A percentile compares a stretch with the other conserved stretches of the same genome.
Evolutionary conservation across 2,113 vertebrate genomes (phyloP).

Genomic region (Gobiocypris rarus): DNA sequence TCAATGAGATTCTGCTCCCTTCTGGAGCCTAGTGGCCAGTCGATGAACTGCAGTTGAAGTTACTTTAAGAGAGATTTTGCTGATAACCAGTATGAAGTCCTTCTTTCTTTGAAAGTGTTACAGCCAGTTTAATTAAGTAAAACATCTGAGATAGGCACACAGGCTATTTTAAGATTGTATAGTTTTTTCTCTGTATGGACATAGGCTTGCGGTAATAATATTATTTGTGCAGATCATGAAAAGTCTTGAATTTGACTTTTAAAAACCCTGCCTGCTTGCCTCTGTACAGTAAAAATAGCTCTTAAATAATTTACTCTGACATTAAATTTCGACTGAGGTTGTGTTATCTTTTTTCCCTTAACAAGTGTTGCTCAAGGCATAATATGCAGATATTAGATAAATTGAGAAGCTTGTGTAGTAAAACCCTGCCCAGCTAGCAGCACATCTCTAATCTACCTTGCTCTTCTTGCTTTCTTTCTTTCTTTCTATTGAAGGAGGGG

Average conservation of each 20-base stretch:
- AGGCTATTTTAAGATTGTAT: no score
- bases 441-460: conserved; percentile 15
- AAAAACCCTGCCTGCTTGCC: background rate
- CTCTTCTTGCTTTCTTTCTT: conserved; percentile 10
- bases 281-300: background rate
- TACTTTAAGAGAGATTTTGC: no score
- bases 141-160: background rate
- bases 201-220: background rate
- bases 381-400: conserved; percentile 18
- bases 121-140: background rate
- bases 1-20: no score
- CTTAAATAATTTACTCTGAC: background rate
- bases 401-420: background rate
- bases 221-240: background rate
- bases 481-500: background rate
- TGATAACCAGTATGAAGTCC: background rate
- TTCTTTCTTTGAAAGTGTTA: background rate
- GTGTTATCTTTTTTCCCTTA: background rate
- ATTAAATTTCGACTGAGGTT: background rate
- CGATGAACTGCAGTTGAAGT: no score
- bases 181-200: background rate
- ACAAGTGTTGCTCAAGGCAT: background rate
- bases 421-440: conserved; percentile 4
- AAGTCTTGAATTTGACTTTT: background rate
- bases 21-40: no score